Evolutionary conservation across 2,888 invertebrate species (phyloP).

Genomic region (Venusia cambrica): DNA sequence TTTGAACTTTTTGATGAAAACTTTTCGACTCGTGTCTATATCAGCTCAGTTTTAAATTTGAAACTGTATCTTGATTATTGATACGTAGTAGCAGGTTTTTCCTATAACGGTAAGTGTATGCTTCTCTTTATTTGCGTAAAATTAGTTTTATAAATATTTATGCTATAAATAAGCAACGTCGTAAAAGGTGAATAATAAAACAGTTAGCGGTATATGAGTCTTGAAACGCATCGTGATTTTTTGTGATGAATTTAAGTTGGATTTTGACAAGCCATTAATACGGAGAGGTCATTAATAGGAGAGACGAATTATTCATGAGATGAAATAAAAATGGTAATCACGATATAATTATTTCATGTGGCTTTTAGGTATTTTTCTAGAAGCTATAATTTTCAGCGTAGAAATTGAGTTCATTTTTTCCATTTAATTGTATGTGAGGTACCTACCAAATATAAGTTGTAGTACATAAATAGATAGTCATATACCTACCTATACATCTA

Average conservation of each 20-base stretch:
- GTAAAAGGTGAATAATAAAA: constrained; percentile 24
- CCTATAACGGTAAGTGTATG: constrained; percentile 56
- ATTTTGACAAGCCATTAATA: constrained; percentile 50
- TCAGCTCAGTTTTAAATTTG: constrained; percentile 67
- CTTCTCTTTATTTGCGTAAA: constrained; percentile 4
- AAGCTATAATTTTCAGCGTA: too few species aligned
- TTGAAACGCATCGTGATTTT: constrained; percentile 33
- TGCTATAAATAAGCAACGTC: constrained; percentile 8
- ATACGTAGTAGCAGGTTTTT: constrained; percentile 45
- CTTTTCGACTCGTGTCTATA: constrained; percentile 66
- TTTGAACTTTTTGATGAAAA: constrained; percentile 50
- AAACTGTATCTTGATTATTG: constrained; percentile 76
- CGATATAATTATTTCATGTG: constrained; percentile 39
- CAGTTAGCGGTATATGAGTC: constrained; percentile 28
- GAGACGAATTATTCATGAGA: constrained; percentile 62
- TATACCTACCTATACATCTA: too few species aligned
- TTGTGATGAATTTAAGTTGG: constrained; percentile 58
- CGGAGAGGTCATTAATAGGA: constrained; percentile 39
- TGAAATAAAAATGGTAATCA: constrained; percentile 62
- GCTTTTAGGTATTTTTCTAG: too few species aligned
- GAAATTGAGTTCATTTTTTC: too few species aligned
- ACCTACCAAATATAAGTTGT: too few species aligned
- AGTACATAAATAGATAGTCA: too few species aligned
- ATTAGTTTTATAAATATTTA: constrained; percentile 9
- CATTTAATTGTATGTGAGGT: too few species aligned